Percentiles rank a stretch among this genome's conserved stretches.
phyloP scores from a whole-genome alignment of 2,797 vertebrate species.

The Danio albolineatus region DNA sequence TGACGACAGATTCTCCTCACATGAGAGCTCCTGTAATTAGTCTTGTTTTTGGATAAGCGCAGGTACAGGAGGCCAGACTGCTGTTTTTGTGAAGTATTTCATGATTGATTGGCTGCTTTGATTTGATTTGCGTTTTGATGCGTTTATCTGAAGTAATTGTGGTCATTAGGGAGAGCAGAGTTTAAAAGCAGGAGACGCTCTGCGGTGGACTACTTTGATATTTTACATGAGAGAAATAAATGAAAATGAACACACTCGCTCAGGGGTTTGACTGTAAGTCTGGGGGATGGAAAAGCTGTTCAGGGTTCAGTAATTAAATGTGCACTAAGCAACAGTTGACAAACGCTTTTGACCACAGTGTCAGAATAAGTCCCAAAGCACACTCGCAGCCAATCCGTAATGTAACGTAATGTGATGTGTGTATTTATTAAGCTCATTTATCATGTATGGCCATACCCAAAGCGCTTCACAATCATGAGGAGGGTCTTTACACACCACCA shows the following conservation, averaged over 20 bases:
- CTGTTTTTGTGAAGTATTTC: slow-evolving; percentile 35
- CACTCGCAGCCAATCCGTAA: too few species aligned
- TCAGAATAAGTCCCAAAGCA: too few species aligned
- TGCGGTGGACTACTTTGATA: not conserved
- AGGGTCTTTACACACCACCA: too few species aligned
- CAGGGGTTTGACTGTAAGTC: slow-evolving; percentile 57
- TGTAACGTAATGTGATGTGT: too few species aligned
- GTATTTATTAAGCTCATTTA: too few species aligned
- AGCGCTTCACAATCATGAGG: too few species aligned
- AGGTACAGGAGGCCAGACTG: slow-evolving; percentile 18
- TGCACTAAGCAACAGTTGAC: not conserved
- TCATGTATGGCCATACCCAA: too few species aligned
- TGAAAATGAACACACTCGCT: not conserved
- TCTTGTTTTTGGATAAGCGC: slow-evolving; percentile 15
- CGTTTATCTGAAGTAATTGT: slow-evolving; percentile 29
- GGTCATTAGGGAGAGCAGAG: slow-evolving; percentile 12
- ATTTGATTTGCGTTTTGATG: slow-evolving; percentile 27
- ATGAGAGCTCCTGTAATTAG: not conserved
- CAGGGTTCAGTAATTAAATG: slow-evolving; percentile 70
- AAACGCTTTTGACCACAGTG: too few species aligned
- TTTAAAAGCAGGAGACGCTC: slow-evolving; percentile 15
- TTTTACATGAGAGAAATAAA: slow-evolving; percentile 13
- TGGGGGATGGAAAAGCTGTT: slow-evolving; percentile 65
- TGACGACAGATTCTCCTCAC: slow-evolving; percentile 10
- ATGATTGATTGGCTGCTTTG: slow-evolving; percentile 38